Conservation (phyloP, 2,113 vertebrate species). For the Vicugna pacos region DNA sequence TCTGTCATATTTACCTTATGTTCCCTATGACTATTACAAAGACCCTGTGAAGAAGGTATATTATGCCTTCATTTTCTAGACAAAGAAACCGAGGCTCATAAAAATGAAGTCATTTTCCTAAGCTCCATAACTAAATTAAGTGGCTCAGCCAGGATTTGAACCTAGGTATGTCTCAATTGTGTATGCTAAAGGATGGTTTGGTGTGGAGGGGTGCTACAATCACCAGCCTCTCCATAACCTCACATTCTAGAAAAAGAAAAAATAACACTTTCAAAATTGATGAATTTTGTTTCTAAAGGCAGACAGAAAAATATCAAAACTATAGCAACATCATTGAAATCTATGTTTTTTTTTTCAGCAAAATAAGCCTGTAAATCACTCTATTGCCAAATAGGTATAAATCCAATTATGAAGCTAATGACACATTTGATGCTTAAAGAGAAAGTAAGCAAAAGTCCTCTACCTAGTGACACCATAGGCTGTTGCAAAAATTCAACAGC, state of each 20-base stretch:
- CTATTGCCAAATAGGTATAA: neutral
- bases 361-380: conserved; percentile 33
- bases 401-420: conserved; percentile 23
- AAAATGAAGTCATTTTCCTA: neutral
- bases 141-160: neutral
- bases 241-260: neutral
- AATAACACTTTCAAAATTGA: neutral
- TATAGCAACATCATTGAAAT: conserved; percentile 7
- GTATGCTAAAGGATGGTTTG: neutral
- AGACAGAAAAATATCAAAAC: conserved; percentile 14
- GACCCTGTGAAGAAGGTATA: neutral
- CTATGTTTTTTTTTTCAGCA: conserved; percentile 34
- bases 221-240: neutral
- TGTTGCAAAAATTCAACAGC: conserved; percentile 22
- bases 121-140: neutral
- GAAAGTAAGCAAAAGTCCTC: conserved; percentile 48
- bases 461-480: neutral
- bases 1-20: neutral
- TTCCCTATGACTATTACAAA: neutral
- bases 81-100: neutral
- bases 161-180: neutral
- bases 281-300: conserved; percentile 29
- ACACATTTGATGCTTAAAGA: neutral
- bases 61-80: neutral
- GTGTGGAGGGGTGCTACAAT: neutral